Percentiles rank a stretch among this genome's conserved stretches.
Conservation (phyloP, 2,888 invertebrate genomes). For the Dolomedes plantarius region DNA sequence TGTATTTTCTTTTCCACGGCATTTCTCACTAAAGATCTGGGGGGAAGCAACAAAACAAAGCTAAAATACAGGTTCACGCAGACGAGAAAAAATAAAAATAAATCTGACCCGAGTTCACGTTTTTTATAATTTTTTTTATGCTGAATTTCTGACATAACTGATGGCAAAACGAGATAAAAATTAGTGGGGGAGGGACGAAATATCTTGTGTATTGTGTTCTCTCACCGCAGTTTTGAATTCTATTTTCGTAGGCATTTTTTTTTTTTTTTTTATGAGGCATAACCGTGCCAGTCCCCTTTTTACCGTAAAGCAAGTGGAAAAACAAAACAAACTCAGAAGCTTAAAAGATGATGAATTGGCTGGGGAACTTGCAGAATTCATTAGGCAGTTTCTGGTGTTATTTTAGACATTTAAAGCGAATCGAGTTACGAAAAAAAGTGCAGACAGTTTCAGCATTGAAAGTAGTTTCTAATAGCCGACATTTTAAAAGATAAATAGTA, state of each 20-base stretch:
- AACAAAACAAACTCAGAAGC: conserved; percentile 7
- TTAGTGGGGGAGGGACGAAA: not conserved
- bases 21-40: not conserved
- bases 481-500: no score
- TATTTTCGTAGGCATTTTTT: conserved; percentile 25
- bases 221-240: conserved; percentile 6
- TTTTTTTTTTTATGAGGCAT: not conserved
- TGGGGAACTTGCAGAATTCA: not conserved
- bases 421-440: not conserved
- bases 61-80: conserved; percentile 1
- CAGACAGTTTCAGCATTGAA: not conserved
- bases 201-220: not conserved
- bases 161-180: conserved; percentile 9
- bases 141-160: conserved; percentile 10
- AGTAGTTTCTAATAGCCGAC: not conserved
- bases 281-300: not conserved
- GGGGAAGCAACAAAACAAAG: not conserved
- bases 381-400: not conserved
- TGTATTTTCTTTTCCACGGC: not conserved
- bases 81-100: conserved; percentile 2
- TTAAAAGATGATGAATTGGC: not conserved
- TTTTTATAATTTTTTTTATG: not conserved
- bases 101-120: not conserved
- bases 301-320: not conserved
- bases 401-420: not conserved